phyloP scores from a whole-genome alignment of 2,797 vertebrate genomes.

The Tinamus major region DNA sequence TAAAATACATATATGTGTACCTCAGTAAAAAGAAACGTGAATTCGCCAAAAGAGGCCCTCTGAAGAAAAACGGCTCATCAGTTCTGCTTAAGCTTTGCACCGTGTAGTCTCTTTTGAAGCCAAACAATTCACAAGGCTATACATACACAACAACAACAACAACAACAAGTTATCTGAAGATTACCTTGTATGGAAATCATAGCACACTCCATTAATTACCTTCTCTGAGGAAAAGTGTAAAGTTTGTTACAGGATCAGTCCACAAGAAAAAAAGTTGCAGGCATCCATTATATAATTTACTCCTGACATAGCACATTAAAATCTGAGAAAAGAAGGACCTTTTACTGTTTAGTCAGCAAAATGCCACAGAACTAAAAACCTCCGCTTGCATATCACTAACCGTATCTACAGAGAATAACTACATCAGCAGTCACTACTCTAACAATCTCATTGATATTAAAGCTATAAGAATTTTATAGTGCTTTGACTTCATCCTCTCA shows the following conservation, averaged over 20 bases:
- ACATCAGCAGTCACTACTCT: not conserved
- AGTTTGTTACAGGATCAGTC: conserved; percentile 80
- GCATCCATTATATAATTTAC: conserved; percentile 80
- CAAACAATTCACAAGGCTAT: conserved; percentile 34
- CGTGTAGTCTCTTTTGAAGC: conserved; percentile 4
- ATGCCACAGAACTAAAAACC: conserved; percentile 70
- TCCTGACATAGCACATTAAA: conserved; percentile 83
- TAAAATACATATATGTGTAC: not conserved
- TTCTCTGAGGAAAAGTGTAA: conserved; percentile 78
- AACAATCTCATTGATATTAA: conserved; percentile 4
- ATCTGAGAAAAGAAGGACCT: conserved; percentile 78
- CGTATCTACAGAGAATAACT: conserved; percentile 50
- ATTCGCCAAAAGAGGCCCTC: not conserved
- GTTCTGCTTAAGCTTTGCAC: conserved; percentile 19
- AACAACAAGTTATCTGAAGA: conserved; percentile 49
- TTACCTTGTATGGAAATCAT: conserved; percentile 73
- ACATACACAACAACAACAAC: not conserved
- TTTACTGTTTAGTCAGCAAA: conserved; percentile 83
- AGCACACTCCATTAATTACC: conserved; percentile 82
- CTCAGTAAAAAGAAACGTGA: conserved; percentile 5
- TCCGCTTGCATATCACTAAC: conserved; percentile 66
- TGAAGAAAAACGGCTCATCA: not conserved
- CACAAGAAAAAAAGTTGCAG: conserved; percentile 78
- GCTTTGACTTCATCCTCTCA: not conserved
- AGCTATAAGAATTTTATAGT: not conserved